Evolutionary conservation across 2,113 vertebrate genomes (phyloP).

Genomic region (Arvicanthis niloticus): DNA sequence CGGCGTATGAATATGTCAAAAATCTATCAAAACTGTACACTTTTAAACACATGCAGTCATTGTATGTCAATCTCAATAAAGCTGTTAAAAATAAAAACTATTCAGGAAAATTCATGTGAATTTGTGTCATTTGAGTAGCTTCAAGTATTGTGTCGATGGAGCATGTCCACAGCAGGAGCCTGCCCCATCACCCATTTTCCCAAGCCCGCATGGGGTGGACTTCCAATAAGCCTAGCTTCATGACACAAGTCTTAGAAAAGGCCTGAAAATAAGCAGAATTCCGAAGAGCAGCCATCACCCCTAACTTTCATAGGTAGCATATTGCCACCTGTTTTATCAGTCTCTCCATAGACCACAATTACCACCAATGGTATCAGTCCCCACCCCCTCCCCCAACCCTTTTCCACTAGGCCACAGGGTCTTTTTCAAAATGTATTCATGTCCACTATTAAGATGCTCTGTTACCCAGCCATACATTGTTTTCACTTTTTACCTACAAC

Average conservation of each 20-base stretch:
- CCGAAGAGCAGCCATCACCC: neutral
- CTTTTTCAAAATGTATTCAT: slow-evolving; percentile 2
- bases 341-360: neutral
- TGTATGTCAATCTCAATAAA: slow-evolving; percentile 14
- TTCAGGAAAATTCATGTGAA: slow-evolving; percentile 10
- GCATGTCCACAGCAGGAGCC: neutral
- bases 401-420: neutral
- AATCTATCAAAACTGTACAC: neutral
- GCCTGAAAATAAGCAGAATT: slow-evolving; percentile 33
- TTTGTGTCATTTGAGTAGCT: neutral
- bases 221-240: neutral
- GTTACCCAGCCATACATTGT: slow-evolving; percentile 20
- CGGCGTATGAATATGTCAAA: neutral
- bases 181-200: neutral
- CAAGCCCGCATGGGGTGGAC: neutral
- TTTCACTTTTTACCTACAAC: slow-evolving; percentile 65
- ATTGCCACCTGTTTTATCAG: neutral
- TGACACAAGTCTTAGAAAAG: neutral
- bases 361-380: neutral
- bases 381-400: neutral
- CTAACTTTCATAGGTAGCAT: neutral
- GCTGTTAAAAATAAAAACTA: neutral
- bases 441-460: neutral
- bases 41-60: slow-evolving; percentile 23
- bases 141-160: neutral